Base-by-base conservation (phyloP, 2,888 invertebrate genomes). In the Ditula angustiorana region DNA sequence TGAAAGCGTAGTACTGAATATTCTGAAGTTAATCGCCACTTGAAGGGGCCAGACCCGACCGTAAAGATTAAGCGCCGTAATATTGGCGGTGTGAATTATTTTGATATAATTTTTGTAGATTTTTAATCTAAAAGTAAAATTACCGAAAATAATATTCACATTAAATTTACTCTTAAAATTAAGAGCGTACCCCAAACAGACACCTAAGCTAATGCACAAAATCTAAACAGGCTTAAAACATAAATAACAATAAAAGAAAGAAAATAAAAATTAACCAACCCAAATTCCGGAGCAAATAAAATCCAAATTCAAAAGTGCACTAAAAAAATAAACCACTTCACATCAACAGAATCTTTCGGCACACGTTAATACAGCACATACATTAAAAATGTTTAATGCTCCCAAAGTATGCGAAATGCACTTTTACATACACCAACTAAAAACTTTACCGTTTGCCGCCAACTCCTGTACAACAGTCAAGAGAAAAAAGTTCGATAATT, bases 221-320 rank as follows among this genome's bases (percentile, higher is more conserved):
- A 52, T 52, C 41, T 55, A 72, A 10, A 66, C 55, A 50, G 61
- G 37, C 37, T 44, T 66, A 69, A 71, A 70, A 64, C 37, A 55
- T 69, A 44, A 58, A 52, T 35, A 61, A 67, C 35, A 46, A 58
- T 49, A 21, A 53, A 73, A 75, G 72, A 72, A 77, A 74, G 73
- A 78, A 74, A 71, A 79, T 72, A 69, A 80, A 83, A 78, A 81
- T 79, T 66, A 88, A 90, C 90, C 88, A 90, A 91, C 90, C 92
- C 89, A 91, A 89, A 88, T 77, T 89, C 90, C 87, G 85, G 82
- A 84, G 85, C 87, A 88, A 91, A 90, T 83, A 74, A 87, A 92
- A 90, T 90, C 91, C 91, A 90, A 92, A 90, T 85, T 72, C 86
- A 87, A 86, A 83, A 82, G 83, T 82, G 90, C 92, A 92, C 91